Conservation (phyloP, 53 echinoderm and acorn worm species). For the Zoroaster sp. region DNA sequence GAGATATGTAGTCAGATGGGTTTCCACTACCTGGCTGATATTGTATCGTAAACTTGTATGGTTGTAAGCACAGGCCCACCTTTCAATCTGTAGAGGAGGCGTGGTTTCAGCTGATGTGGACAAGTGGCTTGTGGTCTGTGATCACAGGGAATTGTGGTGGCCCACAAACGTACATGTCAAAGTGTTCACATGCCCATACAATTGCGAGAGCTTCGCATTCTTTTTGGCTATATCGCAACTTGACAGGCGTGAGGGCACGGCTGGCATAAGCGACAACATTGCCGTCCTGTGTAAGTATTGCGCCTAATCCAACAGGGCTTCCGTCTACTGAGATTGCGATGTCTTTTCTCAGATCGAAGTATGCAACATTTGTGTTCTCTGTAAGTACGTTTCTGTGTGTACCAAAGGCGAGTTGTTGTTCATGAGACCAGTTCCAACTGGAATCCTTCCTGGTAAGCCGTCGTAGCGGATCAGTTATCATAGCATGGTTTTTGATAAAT, state of each 20-base stretch:
- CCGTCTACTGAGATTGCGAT: slow-evolving; percentile 50
- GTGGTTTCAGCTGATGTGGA: slow-evolving; percentile 31
- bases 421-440: slow-evolving; percentile 7
- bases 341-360: slow-evolving; percentile 38
- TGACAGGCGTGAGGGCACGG: slow-evolving; percentile 43
- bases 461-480: slow-evolving; percentile 36
- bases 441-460: background rate
- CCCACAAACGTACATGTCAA: no score
- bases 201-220: slow-evolving; percentile 49
- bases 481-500: slow-evolving; percentile 33
- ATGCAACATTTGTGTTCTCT: slow-evolving; percentile 42
- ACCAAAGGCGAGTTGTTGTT: slow-evolving; percentile 10
- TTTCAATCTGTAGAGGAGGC: slow-evolving; percentile 22
- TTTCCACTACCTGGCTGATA: slow-evolving; percentile 37
- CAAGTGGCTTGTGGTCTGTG: no score
- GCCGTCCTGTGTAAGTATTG: slow-evolving; percentile 21
- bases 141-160: slow-evolving; percentile 17
- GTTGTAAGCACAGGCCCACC: slow-evolving; percentile 47
- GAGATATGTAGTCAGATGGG: slow-evolving; percentile 49
- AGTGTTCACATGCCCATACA: no score
- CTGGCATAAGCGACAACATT: slow-evolving; percentile 48
- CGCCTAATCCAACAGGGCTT: slow-evolving; percentile 31
- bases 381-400: slow-evolving; percentile 28
- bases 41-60: slow-evolving; percentile 29
- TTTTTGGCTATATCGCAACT: slow-evolving; percentile 47